These are phyloP conservation scores for Noctua pronuba DNA, from an alignment of 2,888 invertebrate genomes.

Conservation along the genomic window DNA sequence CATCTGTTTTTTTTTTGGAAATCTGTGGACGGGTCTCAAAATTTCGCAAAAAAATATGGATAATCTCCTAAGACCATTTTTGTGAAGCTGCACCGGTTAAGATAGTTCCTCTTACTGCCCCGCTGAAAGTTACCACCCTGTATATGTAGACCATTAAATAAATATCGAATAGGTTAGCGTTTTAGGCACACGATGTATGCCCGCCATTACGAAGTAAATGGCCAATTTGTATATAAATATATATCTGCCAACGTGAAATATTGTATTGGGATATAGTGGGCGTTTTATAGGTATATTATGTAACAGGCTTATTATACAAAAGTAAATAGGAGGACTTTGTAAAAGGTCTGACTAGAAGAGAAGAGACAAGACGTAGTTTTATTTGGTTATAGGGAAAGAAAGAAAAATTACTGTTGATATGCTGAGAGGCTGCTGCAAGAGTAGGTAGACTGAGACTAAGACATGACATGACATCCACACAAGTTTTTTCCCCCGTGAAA, in stretches of 20 bases:
- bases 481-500: background rate
- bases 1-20: too few species aligned
- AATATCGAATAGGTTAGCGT: constrained; percentile 72
- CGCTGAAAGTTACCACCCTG: too few species aligned
- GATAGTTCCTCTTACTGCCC: too few species aligned
- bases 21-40: too few species aligned
- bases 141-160: constrained; percentile 72
- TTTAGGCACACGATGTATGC: constrained; percentile 69
- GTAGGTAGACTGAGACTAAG: background rate
- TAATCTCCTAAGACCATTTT: too few species aligned
- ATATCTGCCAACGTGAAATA: constrained; percentile 69
- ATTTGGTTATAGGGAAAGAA: background rate
- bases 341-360: background rate
- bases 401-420: background rate
- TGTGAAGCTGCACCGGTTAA: too few species aligned
- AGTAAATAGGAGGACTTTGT: background rate
- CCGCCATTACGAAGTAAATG: constrained; percentile 73
- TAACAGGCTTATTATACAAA: constrained; percentile 32
- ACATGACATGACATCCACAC: too few species aligned
- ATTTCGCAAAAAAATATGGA: too few species aligned
- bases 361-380: too few species aligned
- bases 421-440: background rate
- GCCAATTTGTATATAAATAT: constrained; percentile 78
- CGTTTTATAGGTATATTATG: constrained; percentile 50
- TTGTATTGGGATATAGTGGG: constrained; percentile 64